Conservation (phyloP, 2,797 vertebrate genomes). For the Betta splendens region DNA sequence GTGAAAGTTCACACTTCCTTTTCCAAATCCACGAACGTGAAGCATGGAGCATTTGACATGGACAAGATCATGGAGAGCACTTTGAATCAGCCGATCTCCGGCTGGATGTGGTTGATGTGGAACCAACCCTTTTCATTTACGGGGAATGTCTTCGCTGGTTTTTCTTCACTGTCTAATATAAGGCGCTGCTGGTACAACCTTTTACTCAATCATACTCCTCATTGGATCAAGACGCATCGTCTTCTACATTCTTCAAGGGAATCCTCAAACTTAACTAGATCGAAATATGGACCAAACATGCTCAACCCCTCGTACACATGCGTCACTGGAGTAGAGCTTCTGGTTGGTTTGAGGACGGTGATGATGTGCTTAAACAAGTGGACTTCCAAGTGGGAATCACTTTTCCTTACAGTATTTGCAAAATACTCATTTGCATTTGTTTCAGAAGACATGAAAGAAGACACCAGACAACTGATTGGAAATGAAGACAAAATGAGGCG, state of each 20-base stretch:
- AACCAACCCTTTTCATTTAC: fast-evolving
- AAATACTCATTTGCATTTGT: neutral
- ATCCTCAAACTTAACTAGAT: too few relatives aligned
- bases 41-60: neutral
- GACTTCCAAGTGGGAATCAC: neutral
- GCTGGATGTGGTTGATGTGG: neutral
- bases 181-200: neutral
- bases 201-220: neutral
- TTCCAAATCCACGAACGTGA: slow-evolving; percentile 15
- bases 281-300: too few relatives aligned
- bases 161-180: neutral
- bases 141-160: too few relatives aligned
- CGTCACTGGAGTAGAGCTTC: neutral
- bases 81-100: neutral
- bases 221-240: too few relatives aligned
- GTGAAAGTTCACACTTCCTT: slow-evolving; percentile 82
- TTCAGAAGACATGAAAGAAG: neutral
- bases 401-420: neutral
- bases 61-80: neutral
- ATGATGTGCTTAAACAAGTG: fast-evolving
- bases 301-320: neutral
- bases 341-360: neutral
- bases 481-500: neutral
- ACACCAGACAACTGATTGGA: too few relatives aligned
- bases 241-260: too few relatives aligned